A percentile compares a stretch with the other conserved stretches of the same genome.
Conservation (phyloP, 2,888 invertebrate genomes). For the Micoletzkya japonica region DNA sequence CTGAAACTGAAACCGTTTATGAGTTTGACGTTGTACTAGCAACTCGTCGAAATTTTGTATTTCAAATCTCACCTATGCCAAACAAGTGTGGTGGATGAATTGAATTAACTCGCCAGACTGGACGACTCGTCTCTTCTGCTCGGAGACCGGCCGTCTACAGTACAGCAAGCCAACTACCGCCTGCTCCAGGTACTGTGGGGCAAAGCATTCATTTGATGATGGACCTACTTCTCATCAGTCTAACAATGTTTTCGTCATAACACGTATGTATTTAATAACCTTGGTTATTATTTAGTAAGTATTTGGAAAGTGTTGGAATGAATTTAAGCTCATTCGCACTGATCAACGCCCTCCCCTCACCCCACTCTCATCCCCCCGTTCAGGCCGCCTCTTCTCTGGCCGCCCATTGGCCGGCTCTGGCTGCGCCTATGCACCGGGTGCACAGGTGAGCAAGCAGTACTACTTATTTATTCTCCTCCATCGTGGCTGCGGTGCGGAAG, state of each 20-base stretch:
- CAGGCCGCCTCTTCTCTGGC: conserved; percentile 37
- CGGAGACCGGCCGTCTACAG: conserved; percentile 40
- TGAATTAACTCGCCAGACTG: conserved; percentile 1
- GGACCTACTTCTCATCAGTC: no score
- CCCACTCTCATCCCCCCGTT: neutral
- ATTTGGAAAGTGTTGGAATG: no score
- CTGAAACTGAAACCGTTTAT: no score
- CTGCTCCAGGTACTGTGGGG: conserved; percentile 39
- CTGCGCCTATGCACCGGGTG: conserved; percentile 32
- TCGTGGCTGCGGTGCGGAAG: neutral
- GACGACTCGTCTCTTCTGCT: conserved; percentile 16
- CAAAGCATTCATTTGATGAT: no score
- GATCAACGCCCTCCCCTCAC: neutral
- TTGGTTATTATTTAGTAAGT: no score
- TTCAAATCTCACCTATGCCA: no score
- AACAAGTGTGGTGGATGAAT: neutral
- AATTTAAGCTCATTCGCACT: neutral
- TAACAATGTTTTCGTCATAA: no score
- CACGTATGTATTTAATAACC: no score
- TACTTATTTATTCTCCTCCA: no score
- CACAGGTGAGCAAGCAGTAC: conserved; percentile 33
- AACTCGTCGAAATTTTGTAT: no score
- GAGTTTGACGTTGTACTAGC: no score
- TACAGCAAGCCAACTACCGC: conserved; percentile 45
- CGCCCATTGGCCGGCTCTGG: conserved; percentile 37